Percentiles rank a stretch among this genome's conserved stretches.
These are phyloP conservation scores for Palythoa grandis DNA, from an alignment of 92 coral and sea anemone species.

Conservation along the genomic window DNA sequence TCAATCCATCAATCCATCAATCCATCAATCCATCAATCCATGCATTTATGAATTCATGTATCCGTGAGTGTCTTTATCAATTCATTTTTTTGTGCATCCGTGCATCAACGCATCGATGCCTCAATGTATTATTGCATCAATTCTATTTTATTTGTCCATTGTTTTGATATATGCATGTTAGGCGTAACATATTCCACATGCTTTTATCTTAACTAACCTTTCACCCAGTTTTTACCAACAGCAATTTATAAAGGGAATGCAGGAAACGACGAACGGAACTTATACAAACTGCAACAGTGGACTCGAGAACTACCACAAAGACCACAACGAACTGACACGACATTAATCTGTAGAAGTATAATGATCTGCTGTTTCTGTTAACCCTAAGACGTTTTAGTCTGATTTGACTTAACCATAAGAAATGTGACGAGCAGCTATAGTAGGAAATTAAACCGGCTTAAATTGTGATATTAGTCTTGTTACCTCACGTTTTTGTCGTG, in stretches of 20 bases:
- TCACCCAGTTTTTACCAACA: conserved; percentile 25
- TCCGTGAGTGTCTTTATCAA: too few relatives aligned
- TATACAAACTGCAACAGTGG: background rate
- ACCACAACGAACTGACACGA: background rate
- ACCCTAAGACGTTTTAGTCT: background rate
- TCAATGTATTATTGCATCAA: background rate
- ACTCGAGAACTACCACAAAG: background rate
- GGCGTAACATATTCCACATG: too few relatives aligned
- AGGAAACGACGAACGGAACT: conserved; percentile 6
- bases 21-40: too few relatives aligned
- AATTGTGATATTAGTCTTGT: background rate
- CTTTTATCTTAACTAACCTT: background rate
- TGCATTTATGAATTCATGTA: too few relatives aligned
- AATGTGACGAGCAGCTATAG: background rate
- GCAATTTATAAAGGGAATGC: background rate
- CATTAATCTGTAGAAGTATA: background rate
- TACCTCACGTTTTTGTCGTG: background rate
- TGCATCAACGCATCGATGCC: background rate
- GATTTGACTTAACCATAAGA: background rate
- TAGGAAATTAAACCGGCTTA: background rate
- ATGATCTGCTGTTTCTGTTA: background rate
- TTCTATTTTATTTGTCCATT: background rate
- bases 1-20: too few relatives aligned
- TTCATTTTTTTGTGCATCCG: background rate
- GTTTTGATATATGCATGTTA: background rate